Conservation (phyloP, 2,888 invertebrate genomes). For the Hecatera dysodea region DNA sequence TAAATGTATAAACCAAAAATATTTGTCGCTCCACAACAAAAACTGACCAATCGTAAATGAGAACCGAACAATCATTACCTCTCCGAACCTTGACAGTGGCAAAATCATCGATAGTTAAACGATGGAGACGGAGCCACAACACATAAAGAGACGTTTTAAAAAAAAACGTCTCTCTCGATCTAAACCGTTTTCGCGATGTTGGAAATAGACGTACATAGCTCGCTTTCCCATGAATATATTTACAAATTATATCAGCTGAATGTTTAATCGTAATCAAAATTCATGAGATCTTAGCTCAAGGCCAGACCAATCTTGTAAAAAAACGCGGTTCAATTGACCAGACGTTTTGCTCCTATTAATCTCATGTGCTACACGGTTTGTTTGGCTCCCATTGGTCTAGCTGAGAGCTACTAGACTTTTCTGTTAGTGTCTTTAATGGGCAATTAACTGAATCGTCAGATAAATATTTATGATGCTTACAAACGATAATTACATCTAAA, state of each 20-base stretch:
- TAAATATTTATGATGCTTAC: slow-evolving; percentile 41
- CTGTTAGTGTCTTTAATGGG: slow-evolving; percentile 24
- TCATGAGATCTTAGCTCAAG: slow-evolving; percentile 42
- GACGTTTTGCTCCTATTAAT: slow-evolving; percentile 30
- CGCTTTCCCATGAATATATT: background rate
- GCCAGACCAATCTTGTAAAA: slow-evolving; percentile 43
- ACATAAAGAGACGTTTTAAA: too few relatives aligned
- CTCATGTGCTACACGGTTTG: slow-evolving; percentile 30
- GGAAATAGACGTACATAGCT: background rate
- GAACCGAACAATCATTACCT: too few relatives aligned
- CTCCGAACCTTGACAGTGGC: too few relatives aligned
- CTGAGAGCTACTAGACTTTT: slow-evolving; percentile 25
- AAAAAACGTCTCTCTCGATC: too few relatives aligned
- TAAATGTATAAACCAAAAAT: too few relatives aligned
- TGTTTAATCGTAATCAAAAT: slow-evolving; percentile 43
- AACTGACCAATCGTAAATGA: too few relatives aligned
- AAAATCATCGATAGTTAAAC: too few relatives aligned
- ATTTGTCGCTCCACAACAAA: too few relatives aligned
- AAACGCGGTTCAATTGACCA: slow-evolving; percentile 50
- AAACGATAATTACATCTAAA: background rate
- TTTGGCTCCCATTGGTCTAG: slow-evolving; percentile 47
- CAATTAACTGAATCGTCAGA: slow-evolving; percentile 25
- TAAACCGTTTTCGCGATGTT: too few relatives aligned
- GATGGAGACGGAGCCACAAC: too few relatives aligned
- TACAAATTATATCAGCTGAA: background rate